Evolutionary conservation across 2,113 vertebrate species (phyloP), one percentile per base, ranked within the genome.

Genomic region (Psammodynastes pulverulentus): DNA sequence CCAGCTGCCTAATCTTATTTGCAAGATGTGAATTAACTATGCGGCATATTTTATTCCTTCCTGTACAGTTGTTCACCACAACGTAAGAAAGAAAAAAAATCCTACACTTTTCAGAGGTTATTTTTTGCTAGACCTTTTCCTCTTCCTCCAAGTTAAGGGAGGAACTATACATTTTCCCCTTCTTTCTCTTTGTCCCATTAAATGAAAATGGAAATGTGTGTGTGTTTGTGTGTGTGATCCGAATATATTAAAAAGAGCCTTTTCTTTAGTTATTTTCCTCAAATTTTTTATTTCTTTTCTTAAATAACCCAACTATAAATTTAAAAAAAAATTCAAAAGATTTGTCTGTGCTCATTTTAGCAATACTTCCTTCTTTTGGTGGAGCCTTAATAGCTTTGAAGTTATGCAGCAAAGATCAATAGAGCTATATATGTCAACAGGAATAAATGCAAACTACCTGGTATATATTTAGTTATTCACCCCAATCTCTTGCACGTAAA

Each of bases 1-100:
- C 56, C 72, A 92, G 45, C 72, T 92, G n/a, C 53, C 87, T 85
- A 89, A 46, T 45, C 45, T 9, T 26, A 89, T 92, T 92, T 92
- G 52, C 87, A 89, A 92, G 26, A 92, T 84, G 53, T 58, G 45
- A 85, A 85, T 89, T 48, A 85, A 89, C 52, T 58, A 84, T 56
- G 45, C 58, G 29, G 52, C 29, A 92, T 84, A 89, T 84, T 89
- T 92, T 89, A 84, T 85, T 85, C 87, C 26, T 92, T 85, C 29
- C 87, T 88, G 87, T 48, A 24, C 67, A n/a, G 62, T 29, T 89
- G 51, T 88, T 88, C 58, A 85, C 87, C 91, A 89, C 87, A 84
- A 12, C 26, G 39, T 84, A 84, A 84, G 26, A 8, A 84, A 84
- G n/a, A n/a, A n/a, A 88, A 92, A 89, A 56, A 19, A 54, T 39